Evolutionary conservation across 2,888 invertebrate genomes (phyloP).

Genomic region (Celastrina argiolus): DNA sequence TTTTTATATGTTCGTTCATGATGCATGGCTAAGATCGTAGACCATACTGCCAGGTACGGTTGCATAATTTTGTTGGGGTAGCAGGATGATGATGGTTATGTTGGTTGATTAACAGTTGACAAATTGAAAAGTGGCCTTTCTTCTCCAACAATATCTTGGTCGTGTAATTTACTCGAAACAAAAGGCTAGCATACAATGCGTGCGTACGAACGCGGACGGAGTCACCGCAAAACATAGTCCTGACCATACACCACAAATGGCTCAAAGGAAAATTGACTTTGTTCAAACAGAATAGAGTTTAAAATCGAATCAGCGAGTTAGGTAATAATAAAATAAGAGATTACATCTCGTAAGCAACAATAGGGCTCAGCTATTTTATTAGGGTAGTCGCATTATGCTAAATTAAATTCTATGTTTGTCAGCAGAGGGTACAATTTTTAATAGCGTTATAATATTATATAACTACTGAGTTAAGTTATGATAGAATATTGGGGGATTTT

Average conservation of each 20-base stretch:
- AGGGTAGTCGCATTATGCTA: conserved; percentile 39
- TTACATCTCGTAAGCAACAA: conserved; percentile 74
- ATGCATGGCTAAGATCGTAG: no score
- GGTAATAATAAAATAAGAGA: conserved; percentile 74
- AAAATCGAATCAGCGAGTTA: conserved; percentile 43
- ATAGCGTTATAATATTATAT: conserved; percentile 39
- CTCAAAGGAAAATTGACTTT: conserved; percentile 31
- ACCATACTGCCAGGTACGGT: no score
- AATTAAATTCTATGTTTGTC: conserved; percentile 36
- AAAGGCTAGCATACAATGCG: conserved; percentile 29
- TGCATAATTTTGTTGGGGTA: not conserved
- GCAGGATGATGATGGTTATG: not conserved
- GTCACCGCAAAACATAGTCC: conserved; percentile 28
- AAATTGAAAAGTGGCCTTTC: conserved; percentile 10
- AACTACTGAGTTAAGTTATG: conserved; percentile 58
- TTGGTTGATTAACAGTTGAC: conserved; percentile 13
- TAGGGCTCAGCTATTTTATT: conserved; percentile 65
- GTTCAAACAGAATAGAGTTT: conserved; percentile 32
- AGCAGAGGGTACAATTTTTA: conserved; percentile 37
- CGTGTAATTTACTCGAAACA: conserved; percentile 27
- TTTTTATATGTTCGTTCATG: no score
- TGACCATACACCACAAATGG: conserved; percentile 23
- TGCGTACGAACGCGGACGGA: conserved; percentile 29
- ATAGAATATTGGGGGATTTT: conserved; percentile 64
- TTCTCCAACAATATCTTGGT: conserved; percentile 14